phyloP scores from a whole-genome alignment of 2,113 vertebrate genomes.

The Corythaeola cristata region DNA sequence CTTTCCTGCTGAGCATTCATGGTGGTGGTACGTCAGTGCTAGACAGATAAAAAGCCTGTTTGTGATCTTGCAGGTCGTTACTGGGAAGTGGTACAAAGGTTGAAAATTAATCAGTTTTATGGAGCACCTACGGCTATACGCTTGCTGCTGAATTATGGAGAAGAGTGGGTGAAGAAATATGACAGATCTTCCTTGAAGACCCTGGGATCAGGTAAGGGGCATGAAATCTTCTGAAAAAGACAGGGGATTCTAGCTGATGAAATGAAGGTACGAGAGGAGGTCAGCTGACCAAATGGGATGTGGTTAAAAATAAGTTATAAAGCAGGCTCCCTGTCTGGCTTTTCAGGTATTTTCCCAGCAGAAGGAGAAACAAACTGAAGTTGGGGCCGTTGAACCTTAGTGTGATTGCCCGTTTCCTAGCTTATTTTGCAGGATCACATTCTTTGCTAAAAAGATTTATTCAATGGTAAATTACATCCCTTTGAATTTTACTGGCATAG shows the following conservation, averaged over 20 bases:
- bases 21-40: neutral
- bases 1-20: neutral
- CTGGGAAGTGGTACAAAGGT: slow-evolving; percentile 89
- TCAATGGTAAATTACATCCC: neutral
- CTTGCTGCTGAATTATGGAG: slow-evolving; percentile 85
- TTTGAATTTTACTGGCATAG: neutral
- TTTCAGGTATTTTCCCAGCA: neutral
- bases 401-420: neutral
- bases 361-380: neutral
- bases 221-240: neutral
- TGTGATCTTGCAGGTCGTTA: slow-evolving; percentile 83
- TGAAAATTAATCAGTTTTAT: slow-evolving; percentile 91
- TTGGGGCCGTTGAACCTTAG: neutral
- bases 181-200: slow-evolving; percentile 88
- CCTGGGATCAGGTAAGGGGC: slow-evolving; percentile 84
- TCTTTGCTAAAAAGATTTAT: neutral
- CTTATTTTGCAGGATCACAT: neutral
- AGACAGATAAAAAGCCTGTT: neutral
- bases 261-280: neutral
- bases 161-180: slow-evolving; percentile 90
- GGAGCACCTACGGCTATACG: slow-evolving; percentile 89
- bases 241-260: neutral
- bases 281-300: neutral
- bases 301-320: neutral
- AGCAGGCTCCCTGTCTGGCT: neutral